Conservation (phyloP, 2,797 vertebrate genomes). For the Tachyglossus aculeatus region DNA sequence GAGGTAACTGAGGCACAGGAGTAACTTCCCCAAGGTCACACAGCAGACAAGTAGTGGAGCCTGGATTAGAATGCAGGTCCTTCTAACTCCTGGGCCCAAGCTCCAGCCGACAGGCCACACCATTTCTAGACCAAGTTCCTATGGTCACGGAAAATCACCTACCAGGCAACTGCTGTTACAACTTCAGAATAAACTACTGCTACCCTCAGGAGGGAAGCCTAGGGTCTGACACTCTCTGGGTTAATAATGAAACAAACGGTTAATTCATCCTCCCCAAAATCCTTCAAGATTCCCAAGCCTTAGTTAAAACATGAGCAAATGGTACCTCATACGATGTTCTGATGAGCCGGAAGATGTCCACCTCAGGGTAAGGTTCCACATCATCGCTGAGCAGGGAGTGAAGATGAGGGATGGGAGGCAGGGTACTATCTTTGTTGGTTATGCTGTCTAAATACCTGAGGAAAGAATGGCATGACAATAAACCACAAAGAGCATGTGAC, state of each 20-base stretch:
- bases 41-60: too few species aligned
- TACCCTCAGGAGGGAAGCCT: background rate
- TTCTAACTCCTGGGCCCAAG: background rate
- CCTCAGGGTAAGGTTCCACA: slow-evolving; percentile 91
- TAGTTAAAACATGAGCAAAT: background rate
- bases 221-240: background rate
- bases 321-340: slow-evolving; percentile 91
- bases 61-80: too few species aligned
- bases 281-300: fast-evolving
- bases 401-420: slow-evolving; percentile 96
- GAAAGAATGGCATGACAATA: background rate
- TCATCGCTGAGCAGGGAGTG: slow-evolving; percentile 95
- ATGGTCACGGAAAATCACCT: background rate
- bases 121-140: background rate
- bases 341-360: slow-evolving; percentile 96
- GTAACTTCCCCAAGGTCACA: too few species aligned
- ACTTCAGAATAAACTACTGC: background rate
- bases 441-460: slow-evolving; percentile 94
- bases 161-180: background rate
- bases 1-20: too few species aligned
- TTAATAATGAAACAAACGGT: background rate
- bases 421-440: slow-evolving; percentile 95
- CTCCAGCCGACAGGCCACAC: background rate
- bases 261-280: fast-evolving
- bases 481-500: background rate